Conservation (phyloP, 1,140 invertebrate genomes). For the Orius insidiosus region DNA sequence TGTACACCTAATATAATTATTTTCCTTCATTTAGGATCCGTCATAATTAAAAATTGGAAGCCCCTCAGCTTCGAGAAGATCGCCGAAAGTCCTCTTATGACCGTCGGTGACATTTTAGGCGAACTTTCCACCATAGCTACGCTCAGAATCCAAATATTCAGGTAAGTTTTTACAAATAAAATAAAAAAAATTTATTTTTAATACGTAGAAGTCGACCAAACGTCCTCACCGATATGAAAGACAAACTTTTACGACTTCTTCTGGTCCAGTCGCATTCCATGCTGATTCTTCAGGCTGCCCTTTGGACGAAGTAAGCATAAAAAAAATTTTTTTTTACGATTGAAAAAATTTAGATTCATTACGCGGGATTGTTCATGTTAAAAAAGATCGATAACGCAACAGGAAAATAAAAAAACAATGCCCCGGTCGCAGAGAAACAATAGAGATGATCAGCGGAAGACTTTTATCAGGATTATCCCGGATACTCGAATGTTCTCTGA, state of each 20-base stretch:
- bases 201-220: slow-evolving; percentile 42
- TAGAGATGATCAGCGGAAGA: slow-evolving; percentile 1
- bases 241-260: slow-evolving; percentile 75
- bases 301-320: slow-evolving; percentile 63
- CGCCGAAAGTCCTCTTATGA: slow-evolving; percentile 64
- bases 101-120: slow-evolving; percentile 80
- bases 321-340: slow-evolving; percentile 5
- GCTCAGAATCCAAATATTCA: slow-evolving; percentile 71
- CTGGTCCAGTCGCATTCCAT: slow-evolving; percentile 73
- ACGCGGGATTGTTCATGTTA: not conserved
- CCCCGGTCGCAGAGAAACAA: too few relatives aligned
- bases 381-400: slow-evolving; percentile 1
- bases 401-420: slow-evolving; percentile 1
- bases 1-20: too few relatives aligned
- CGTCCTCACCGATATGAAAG: slow-evolving; percentile 70
- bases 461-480: not conserved
- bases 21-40: slow-evolving; percentile 41
- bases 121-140: slow-evolving; percentile 82
- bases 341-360: not conserved
- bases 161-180: slow-evolving; percentile 29
- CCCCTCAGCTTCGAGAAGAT: slow-evolving; percentile 77
- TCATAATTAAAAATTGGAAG: slow-evolving; percentile 88
- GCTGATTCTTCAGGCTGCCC: slow-evolving; percentile 77
- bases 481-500: too few relatives aligned
- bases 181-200: slow-evolving; percentile 2